Evolutionary conservation across 2,113 vertebrate genomes (phyloP).

Genomic region (Ardeotis arabs): DNA sequence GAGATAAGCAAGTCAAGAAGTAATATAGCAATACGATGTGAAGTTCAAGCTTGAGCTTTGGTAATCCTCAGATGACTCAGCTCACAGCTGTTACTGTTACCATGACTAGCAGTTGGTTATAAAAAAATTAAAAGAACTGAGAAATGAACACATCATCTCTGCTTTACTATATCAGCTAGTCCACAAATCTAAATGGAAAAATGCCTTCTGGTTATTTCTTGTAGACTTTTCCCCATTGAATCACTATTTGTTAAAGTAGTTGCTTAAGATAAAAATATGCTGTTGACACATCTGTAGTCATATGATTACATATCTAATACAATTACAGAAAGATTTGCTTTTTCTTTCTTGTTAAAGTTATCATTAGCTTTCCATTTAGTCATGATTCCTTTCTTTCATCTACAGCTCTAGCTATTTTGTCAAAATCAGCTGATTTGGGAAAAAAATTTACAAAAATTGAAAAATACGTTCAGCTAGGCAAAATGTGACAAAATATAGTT

Average conservation of each 20-base stretch:
- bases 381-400: not conserved
- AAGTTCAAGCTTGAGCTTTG: not conserved
- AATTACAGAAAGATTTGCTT: not conserved
- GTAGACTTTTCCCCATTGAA: not conserved
- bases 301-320: not conserved
- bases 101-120: not conserved
- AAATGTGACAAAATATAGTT: not conserved
- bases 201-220: not conserved
- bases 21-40: not conserved
- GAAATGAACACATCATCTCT: not conserved
- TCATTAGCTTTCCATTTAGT: not conserved
- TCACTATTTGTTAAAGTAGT: not conserved
- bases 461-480: not conserved
- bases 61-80: not conserved
- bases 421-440: not conserved
- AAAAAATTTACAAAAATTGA: not conserved
- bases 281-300: not conserved
- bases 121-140: not conserved
- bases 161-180: not conserved
- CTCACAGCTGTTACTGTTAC: not conserved
- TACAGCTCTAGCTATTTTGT: not conserved
- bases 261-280: not conserved
- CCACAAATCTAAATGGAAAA: not conserved
- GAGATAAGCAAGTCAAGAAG: not conserved
- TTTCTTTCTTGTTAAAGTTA: not conserved